These are phyloP conservation scores for Grallaria varia DNA, from an alignment of 2,113 vertebrate species.

Conservation along the genomic window DNA sequence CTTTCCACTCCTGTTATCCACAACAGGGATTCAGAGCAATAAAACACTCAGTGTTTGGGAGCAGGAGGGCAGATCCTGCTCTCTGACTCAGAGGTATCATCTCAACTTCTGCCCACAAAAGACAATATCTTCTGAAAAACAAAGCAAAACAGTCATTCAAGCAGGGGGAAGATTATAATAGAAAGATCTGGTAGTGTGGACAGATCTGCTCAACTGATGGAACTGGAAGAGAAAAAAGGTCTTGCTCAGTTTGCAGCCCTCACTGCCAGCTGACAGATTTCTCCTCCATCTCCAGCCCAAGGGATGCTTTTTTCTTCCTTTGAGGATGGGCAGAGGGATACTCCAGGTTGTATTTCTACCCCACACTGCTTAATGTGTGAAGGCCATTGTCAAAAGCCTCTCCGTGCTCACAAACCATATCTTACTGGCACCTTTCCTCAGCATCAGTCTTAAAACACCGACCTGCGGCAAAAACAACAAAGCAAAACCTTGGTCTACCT, in stretches of 20 bases:
- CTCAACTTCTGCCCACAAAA: neutral
- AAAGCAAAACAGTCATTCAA: neutral
- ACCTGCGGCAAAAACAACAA: neutral
- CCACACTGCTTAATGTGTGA: neutral
- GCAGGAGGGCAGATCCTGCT: neutral
- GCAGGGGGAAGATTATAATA: neutral
- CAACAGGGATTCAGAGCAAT: neutral
- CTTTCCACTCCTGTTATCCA: neutral
- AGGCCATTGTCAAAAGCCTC: neutral
- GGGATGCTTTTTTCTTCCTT: neutral
- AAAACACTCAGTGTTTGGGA: neutral
- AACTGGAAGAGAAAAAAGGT: neutral
- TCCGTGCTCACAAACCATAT: neutral
- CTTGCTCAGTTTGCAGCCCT: neutral
- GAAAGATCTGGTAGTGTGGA: neutral
- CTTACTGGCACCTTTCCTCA: neutral
- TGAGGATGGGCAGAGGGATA: neutral
- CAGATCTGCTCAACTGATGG: neutral
- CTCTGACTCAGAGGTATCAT: neutral
- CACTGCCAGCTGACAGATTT: neutral
- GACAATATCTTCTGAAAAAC: neutral
- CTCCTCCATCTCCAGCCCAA: neutral
- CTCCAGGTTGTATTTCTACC: neutral
- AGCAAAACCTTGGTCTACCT: neutral
- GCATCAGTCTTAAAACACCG: neutral